Base-by-base conservation (phyloP, 2,797 vertebrate genomes). In the Brachyrhaphis roseni region DNA sequence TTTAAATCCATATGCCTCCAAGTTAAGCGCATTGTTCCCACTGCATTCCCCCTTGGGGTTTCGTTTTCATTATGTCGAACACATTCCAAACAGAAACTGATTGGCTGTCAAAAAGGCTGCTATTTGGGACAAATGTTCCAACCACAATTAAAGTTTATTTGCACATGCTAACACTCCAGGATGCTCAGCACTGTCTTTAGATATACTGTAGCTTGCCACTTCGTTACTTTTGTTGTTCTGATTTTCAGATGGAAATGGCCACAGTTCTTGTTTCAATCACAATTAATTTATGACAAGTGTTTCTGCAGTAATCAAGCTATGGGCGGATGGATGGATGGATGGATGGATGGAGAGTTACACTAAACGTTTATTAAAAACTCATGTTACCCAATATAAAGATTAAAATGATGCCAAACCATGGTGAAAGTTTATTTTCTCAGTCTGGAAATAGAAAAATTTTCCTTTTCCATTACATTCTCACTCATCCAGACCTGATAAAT, bases 61-160 rank as follows among this genome's bases (percentile, higher is more conserved):
- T 62, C 28, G n/a, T 74, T 86, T 87, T 46, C 66, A 41, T 53
- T 36, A 64, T 59, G 45, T 53, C 28, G 59, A 81, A 66, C 62
- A 75, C 80, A 83, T 57, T 87, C 16, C 76, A 84, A 82, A 82
- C 64, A 75, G 51, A 43, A 39, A 59, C 16, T 80, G 75, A 84
- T 76, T 6, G 16, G 75, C 78, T 82, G 90, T 87, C 89, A 88
- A 75, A 82, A 68, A 70, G 3, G n/a, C 68, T 55, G 23, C 23
- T 75, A 39, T 51, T 20, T 73, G 43, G 72, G 76, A 81, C 11
- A 82, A 55, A 89, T 81, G 39, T 41, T 68, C 78, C 72, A 45
- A 77, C 74, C 47, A 31, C 82, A 81, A 80, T 81, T 79, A 84
- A 86, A 83, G 74, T 82, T 91, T 47, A 86, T 90, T 88, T 82